These are phyloP conservation scores for Holocentrus rufus DNA, from an alignment of 2,797 vertebrate genomes.

Conservation along the genomic window DNA sequence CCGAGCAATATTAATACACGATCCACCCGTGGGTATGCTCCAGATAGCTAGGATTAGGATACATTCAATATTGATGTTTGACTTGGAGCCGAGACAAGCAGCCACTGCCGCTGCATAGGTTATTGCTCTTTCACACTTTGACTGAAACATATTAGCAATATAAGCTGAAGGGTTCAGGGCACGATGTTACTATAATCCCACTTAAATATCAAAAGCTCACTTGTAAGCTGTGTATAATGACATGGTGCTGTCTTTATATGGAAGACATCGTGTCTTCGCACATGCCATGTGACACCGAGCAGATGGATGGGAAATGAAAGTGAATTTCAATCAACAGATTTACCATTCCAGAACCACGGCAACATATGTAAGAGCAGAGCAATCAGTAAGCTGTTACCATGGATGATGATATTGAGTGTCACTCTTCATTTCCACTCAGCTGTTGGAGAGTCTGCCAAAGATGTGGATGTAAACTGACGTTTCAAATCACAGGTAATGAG, in stretches of 20 bases:
- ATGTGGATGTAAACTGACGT: constrained; percentile 28
- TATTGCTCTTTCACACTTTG: constrained; percentile 31
- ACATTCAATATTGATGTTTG: constrained; percentile 50
- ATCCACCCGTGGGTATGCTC: constrained; percentile 21
- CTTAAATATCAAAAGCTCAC: constrained; percentile 43
- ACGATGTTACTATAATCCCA: constrained; percentile 37
- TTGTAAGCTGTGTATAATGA: constrained; percentile 6
- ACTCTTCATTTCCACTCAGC: constrained; percentile 33
- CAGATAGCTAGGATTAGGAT: constrained; percentile 42
- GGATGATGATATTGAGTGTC: constrained; percentile 25
- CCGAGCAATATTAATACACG: constrained; percentile 37
- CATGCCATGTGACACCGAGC: constrained; percentile 5
- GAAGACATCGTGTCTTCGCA: constrained; percentile 6
- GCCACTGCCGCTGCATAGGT: constrained; percentile 21
- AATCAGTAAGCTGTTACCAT: constrained; percentile 11
- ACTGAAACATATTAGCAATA: constrained; percentile 36
- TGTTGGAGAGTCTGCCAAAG: constrained; percentile 10
- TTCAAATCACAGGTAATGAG: constrained; percentile 25
- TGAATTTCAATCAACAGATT: constrained; percentile 9
- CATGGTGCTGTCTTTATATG: constrained; percentile 15
- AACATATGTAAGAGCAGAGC: constrained; percentile 23
- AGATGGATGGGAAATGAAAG: constrained; percentile 20
- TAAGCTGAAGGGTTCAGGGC: constrained; percentile 29
- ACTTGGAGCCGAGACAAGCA: constrained; percentile 7
- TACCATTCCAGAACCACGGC: not conserved